Conservation (phyloP, 2,888 invertebrate genomes). For the Drosophila mayaguana region DNA sequence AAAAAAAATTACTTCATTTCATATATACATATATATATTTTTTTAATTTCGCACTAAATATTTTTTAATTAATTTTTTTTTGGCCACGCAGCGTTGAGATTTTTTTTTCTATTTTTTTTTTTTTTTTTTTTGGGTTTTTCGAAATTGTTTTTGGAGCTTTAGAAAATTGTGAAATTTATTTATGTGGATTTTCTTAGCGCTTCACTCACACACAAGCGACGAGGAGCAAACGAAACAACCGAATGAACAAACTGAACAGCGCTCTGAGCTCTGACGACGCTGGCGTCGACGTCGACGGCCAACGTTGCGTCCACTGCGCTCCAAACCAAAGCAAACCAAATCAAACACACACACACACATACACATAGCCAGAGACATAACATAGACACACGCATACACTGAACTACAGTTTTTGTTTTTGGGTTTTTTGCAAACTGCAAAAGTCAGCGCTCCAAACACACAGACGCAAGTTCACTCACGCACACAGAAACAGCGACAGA, state of each 20-base stretch:
- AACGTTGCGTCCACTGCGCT: slow-evolving; percentile 60
- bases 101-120: slow-evolving; percentile 13
- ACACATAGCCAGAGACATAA: neutral
- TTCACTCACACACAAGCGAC: slow-evolving; percentile 79
- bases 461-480: slow-evolving; percentile 10
- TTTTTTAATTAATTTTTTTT: neutral
- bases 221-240: slow-evolving; percentile 82
- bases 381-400: slow-evolving; percentile 23
- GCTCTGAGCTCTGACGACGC: slow-evolving; percentile 55
- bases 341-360: slow-evolving; percentile 49
- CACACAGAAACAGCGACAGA: neutral
- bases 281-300: slow-evolving; percentile 24
- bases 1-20: slow-evolving; percentile 2
- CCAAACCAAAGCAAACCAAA: slow-evolving; percentile 77
- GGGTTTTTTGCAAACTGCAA: slow-evolving; percentile 59
- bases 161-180: slow-evolving; percentile 32
- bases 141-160: slow-evolving; percentile 30
- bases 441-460: slow-evolving; percentile 48
- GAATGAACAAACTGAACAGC: slow-evolving; percentile 75
- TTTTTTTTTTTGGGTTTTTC: slow-evolving; percentile 15
- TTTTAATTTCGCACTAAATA: neutral
- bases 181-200: slow-evolving; percentile 53
- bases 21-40: slow-evolving; percentile 1
- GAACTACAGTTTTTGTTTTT: slow-evolving; percentile 14
- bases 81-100: slow-evolving; percentile 49